Evolutionary conservation across 2,113 vertebrate species (phyloP).

Genomic region (Scopus umbretta): DNA sequence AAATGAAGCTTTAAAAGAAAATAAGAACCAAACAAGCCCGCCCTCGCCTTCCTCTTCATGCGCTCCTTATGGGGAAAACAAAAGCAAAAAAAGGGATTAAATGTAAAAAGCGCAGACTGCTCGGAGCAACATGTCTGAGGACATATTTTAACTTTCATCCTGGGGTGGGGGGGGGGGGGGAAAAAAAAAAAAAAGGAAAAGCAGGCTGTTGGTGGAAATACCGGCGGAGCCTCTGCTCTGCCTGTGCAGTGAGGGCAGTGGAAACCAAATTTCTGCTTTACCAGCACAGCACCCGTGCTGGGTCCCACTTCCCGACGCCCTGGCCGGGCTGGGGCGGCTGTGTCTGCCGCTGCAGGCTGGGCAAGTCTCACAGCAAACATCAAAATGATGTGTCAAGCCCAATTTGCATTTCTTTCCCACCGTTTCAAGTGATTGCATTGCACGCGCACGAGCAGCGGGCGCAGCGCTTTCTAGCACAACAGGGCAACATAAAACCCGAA

Average conservation of each 20-base stretch:
- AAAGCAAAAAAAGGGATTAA: neutral
- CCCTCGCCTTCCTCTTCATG: neutral
- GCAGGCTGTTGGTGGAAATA: neutral
- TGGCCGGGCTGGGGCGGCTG: neutral
- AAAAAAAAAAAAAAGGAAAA: neutral
- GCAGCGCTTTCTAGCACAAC: neutral
- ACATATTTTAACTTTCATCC: neutral
- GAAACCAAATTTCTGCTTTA: neutral
- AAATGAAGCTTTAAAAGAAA: neutral
- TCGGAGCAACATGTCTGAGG: neutral
- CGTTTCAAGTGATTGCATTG: neutral
- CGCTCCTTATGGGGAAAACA: neutral
- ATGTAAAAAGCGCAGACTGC: neutral
- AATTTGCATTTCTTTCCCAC: neutral
- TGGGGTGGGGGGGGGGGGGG: neutral
- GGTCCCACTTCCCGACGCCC: neutral
- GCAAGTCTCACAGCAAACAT: neutral
- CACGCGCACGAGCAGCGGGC: fast-evolving
- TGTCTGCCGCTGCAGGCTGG: neutral
- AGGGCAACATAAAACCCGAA: neutral
- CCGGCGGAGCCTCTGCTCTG: neutral
- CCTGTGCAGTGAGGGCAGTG: neutral
- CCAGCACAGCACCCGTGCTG: neutral
- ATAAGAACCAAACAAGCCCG: neutral
- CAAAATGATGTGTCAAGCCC: neutral